Base-by-base conservation (phyloP, 1,140 invertebrate species). In the Ruditapes philippinarum region DNA sequence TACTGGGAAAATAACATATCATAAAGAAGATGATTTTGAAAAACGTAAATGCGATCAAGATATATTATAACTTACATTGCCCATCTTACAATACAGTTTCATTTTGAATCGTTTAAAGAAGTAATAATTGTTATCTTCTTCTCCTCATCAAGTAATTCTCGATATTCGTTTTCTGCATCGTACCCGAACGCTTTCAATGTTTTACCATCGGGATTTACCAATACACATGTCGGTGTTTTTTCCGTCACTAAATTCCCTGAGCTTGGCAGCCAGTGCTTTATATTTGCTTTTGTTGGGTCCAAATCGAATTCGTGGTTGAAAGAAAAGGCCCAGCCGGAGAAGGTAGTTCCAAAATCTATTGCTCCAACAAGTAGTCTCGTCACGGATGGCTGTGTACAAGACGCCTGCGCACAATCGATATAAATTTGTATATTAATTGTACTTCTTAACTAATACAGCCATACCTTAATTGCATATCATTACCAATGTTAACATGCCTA, bases 51-150 rank as follows among this genome's bases (percentile, higher is more conserved):
- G n/a, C n/a, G n/a, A n/a, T n/a, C n/a, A n/a, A n/a, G n/a, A n/a
- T n/a, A n/a, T n/a, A n/a, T n/a, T n/a, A n/a, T n/a, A n/a, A n/a
- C n/a, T 45, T 45, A 45, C 42, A 5, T 14, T 45, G 5, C 42
- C 42, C 14, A 45, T 45, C 42, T 45, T 5, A 7, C 28, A 19
- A 76, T 54, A 80, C 28, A 80, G 45, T 17, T 22, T 54, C 78
- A 80, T 80, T 40, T 80, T 80, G 38, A 80, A 80, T 54, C 31
- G 28, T 51, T 49, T 51, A 49, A 80, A 80, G 38, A 80, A 80
- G 33, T 80, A 80, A 14, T 40, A 80, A 19, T 60, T 25, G 5
- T 54, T 54, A 22, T 51, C 22, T 17, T 36, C 1, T 25, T 57
- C n/a, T n/a, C 31, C 0, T 54, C 45, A 17, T 28, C 45, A 33